Evolutionary conservation across 2,888 invertebrate species (phyloP), one percentile per base, ranked within the genome.

Genomic region (Alsophila aescularia): DNA sequence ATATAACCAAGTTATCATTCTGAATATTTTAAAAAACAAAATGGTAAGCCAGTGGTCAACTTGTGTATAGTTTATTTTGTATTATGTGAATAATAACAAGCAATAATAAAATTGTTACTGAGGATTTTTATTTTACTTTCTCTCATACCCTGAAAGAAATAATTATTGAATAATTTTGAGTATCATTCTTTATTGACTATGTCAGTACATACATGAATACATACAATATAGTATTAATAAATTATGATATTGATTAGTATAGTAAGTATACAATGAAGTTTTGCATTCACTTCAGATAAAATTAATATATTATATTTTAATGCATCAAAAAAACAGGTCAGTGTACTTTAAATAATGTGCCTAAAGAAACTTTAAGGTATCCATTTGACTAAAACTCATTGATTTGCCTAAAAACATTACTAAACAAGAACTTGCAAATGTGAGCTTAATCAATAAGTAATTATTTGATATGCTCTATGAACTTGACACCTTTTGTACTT

Each of bases 11-110:
- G 53, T 57, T 48, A 42, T 60, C 44, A 75, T 79, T 83, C 76
- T 73, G 74, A 75, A 73, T 73, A 86, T 85, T 85, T 81, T 87
- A 86, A 84, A 73, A 78, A 84, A 75, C 79, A 79, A 79, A 77
- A 54, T 39, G 39, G 39, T 43, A 54, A 59, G 56, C 79, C 88
- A 83, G 83, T 86, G 89, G 88, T 89, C 90, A 85, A 90, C 80
- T 92, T 93, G 93, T 93, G 93, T 92, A 93, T 93, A 93, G 93
- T 93, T 93, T 93, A 93, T 93, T 93, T 93, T 93, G 93, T 93
- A 93, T 93, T 93, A 93, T 93, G 93, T 93, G 93, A 93, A 93
- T 93, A 92, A 89, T 93, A 93, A 92, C 93, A 83, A 93, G 93
- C 93, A 93, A 93, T 93, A 93, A 93, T 91, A 90, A 92, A 93